A percentile compares a stretch with the other conserved stretches of the same genome.
These are phyloP conservation scores for Lepidochrysops patricia DNA, from an alignment of 2,888 invertebrate species.

Conservation along the genomic window DNA sequence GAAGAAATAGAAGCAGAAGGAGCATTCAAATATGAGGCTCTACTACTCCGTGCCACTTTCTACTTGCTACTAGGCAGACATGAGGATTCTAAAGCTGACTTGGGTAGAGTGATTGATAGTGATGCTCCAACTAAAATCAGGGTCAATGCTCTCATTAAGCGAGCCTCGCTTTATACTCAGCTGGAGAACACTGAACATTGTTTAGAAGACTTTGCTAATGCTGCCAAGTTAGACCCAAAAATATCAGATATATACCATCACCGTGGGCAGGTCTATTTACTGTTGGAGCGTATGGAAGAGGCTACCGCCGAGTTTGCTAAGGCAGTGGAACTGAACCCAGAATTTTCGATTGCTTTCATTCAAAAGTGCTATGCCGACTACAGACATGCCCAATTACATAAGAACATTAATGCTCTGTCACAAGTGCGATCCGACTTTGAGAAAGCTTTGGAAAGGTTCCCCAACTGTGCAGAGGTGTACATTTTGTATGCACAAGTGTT, in stretches of 20 bases:
- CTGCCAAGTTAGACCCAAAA: constrained; percentile 83
- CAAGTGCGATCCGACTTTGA: constrained; percentile 83
- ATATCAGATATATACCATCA: constrained; percentile 95
- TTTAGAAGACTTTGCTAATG: constrained; percentile 85
- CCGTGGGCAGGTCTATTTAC: constrained; percentile 89
- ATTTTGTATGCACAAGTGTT: constrained; percentile 93
- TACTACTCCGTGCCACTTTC: constrained; percentile 89
- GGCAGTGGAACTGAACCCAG: constrained; percentile 86
- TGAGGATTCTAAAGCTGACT: constrained; percentile 81
- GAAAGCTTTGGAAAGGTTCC: constrained; percentile 84
- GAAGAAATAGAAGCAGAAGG: constrained; percentile 82
- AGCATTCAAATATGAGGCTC: constrained; percentile 79
- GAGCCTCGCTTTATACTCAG: constrained; percentile 89
- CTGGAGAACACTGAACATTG: constrained; percentile 82
- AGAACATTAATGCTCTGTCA: constrained; percentile 76
- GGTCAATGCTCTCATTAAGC: constrained; percentile 90
- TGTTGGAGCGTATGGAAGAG: constrained; percentile 86
- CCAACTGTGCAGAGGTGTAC: constrained; percentile 89
- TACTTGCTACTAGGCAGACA: constrained; percentile 85
- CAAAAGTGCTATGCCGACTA: constrained; percentile 95
- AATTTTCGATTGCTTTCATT: constrained; percentile 89
- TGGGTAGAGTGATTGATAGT: constrained; percentile 80
- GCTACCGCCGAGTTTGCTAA: constrained; percentile 89
- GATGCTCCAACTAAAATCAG: constrained; percentile 77
- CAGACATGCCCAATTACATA: constrained; percentile 77